A percentile compares a stretch with the other conserved stretches of the same genome.
phyloP scores from a whole-genome alignment of 2,113 vertebrate genomes.

The Sterna hirundo region DNA sequence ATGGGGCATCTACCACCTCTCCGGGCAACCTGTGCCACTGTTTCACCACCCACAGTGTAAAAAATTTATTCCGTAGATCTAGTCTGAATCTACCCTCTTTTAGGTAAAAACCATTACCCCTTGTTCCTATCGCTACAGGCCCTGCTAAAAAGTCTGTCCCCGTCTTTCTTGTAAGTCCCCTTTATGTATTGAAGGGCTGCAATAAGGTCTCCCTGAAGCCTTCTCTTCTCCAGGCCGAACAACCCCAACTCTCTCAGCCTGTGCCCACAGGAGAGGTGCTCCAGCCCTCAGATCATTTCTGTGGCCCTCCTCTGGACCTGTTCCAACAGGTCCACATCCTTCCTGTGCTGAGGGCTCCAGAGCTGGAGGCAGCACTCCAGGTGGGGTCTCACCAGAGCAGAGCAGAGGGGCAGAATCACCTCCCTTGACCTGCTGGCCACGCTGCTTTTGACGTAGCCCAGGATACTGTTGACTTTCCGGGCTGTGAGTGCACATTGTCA shows the following conservation, averaged over 20 bases:
- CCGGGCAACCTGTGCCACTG: not conserved
- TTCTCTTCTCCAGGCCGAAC: not conserved
- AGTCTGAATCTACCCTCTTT: not conserved
- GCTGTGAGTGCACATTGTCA: no score
- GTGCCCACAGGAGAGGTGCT: not conserved
- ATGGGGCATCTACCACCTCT: not conserved
- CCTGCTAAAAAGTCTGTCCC: not conserved
- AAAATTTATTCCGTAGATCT: not conserved
- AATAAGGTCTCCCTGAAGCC: not conserved
- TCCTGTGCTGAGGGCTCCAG: not conserved
- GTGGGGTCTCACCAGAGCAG: not conserved
- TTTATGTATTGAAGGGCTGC: not conserved
- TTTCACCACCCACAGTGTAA: not conserved
- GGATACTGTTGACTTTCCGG: not conserved
- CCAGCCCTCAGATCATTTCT: not conserved
- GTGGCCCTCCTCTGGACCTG: not conserved
- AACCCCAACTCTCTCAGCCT: not conserved
- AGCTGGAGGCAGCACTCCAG: not conserved
- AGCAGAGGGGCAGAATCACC: not conserved
- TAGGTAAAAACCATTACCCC: not conserved
- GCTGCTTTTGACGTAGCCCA: not conserved
- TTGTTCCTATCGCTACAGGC: not conserved
- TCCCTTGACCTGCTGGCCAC: not conserved
- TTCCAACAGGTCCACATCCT: not conserved
- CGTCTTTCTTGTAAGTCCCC: not conserved